Percentiles rank a stretch among this genome's conserved stretches.
phyloP scores from a whole-genome alignment of 1,140 invertebrate species.

The Rhopalosiphum padi region DNA sequence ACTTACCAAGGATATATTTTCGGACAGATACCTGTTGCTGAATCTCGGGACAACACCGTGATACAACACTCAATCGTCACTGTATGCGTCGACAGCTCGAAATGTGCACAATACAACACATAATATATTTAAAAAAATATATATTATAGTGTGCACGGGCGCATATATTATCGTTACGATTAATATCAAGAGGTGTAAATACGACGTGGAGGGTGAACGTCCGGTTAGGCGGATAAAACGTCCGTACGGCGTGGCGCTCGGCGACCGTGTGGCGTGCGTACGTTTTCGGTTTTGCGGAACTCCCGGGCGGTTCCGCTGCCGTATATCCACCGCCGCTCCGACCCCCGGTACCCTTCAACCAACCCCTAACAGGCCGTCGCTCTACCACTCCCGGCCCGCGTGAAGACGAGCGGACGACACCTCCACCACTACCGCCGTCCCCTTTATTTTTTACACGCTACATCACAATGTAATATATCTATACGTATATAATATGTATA shows the following conservation, averaged over 20 bases:
- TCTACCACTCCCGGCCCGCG: neutral
- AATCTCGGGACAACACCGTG: neutral
- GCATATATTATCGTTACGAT: neutral
- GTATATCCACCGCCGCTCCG: neutral
- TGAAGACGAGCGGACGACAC: neutral
- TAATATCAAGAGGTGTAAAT: neutral
- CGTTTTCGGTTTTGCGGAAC: conserved; percentile 17
- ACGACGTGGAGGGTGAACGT: neutral
- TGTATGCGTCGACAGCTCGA: neutral
- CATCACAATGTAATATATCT: neutral
- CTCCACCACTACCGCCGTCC: too few relatives aligned
- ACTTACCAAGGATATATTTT: neutral
- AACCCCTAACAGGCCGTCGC: neutral
- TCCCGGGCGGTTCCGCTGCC: conserved; percentile 31
- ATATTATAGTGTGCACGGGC: neutral
- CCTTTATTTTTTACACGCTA: conserved; percentile 21
- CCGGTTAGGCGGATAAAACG: conserved; percentile 14
- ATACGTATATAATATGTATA: neutral
- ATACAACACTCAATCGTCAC: neutral
- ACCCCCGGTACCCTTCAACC: neutral
- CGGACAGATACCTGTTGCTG: conserved; percentile 15
- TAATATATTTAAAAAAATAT: neutral
- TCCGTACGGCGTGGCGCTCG: conserved; percentile 53
- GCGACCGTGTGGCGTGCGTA: conserved; percentile 45
- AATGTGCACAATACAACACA: neutral